phyloP scores from a whole-genome alignment of 2,113 vertebrate genomes.

The Callionymus lyra region DNA sequence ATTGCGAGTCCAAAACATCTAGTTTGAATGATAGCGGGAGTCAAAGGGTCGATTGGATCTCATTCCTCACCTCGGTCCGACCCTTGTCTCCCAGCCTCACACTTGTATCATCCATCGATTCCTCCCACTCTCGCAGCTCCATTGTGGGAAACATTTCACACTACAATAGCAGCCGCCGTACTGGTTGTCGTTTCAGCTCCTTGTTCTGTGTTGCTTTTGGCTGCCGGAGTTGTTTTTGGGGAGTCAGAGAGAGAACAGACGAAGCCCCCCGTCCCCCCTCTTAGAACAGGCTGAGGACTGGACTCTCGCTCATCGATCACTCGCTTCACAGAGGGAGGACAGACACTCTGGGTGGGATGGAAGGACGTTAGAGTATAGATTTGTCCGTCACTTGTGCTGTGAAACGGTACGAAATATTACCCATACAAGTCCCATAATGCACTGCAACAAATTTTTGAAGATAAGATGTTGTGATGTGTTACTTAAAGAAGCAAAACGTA shows the following conservation, averaged over 20 bases:
- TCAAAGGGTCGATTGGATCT: too few relatives aligned
- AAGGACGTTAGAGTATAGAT: constrained; percentile 32
- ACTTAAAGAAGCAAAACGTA: too few relatives aligned
- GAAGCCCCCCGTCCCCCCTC: constrained; percentile 41
- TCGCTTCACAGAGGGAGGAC: constrained; percentile 43
- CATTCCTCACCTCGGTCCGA: constrained; percentile 23
- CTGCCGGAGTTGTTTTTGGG: constrained; percentile 42
- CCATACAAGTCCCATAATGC: too few relatives aligned
- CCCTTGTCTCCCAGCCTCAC: constrained; percentile 23
- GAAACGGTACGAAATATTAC: too few relatives aligned
- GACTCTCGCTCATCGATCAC: constrained; percentile 58
- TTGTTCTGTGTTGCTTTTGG: constrained; percentile 63
- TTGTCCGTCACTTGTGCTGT: too few relatives aligned
- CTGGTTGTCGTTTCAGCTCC: constrained; percentile 41
- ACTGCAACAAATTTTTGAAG: too few relatives aligned
- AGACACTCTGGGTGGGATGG: constrained; percentile 49
- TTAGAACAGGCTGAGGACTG: constrained; percentile 17
- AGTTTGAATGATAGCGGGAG: too few relatives aligned
- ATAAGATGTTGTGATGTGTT: too few relatives aligned
- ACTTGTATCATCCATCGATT: constrained; percentile 24
- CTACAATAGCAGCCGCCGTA: constrained; percentile 43
- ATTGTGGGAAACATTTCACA: constrained; percentile 63
- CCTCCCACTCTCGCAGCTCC: constrained; percentile 26
- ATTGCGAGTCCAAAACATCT: too few relatives aligned
- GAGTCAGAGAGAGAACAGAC: constrained; percentile 44